phyloP scores from a whole-genome alignment of 2,113 vertebrate genomes.

The Heterotis niloticus region DNA sequence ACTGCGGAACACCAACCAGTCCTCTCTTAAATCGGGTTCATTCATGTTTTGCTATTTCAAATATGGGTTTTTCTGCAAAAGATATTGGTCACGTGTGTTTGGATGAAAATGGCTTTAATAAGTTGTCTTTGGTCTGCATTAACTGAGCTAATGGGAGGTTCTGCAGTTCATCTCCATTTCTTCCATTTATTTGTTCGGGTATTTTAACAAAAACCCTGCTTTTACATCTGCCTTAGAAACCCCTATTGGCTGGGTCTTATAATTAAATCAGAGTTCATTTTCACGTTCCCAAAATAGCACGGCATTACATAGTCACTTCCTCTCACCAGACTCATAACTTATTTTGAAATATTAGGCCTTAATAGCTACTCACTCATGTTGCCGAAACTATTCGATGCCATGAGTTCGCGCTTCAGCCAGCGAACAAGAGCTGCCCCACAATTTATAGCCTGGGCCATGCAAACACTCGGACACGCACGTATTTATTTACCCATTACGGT shows the following conservation, averaged over 20 bases:
- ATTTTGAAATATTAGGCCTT: constrained; percentile 64
- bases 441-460: background rate
- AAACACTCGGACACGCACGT: background rate
- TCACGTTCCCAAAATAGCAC: constrained; percentile 57
- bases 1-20: background rate
- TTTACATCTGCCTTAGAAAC: constrained; percentile 49
- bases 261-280: constrained; percentile 67
- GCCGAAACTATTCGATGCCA: background rate
- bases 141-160: constrained; percentile 29
- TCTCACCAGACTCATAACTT: constrained; percentile 56
- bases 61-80: background rate
- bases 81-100: background rate
- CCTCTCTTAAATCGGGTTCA: background rate
- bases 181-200: background rate
- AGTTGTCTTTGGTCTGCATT: constrained; percentile 27
- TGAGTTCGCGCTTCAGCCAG: background rate
- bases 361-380: constrained; percentile 52
- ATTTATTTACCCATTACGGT: background rate
- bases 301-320: constrained; percentile 55
- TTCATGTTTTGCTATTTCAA: constrained; percentile 4
- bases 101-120: background rate
- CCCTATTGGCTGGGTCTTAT: constrained; percentile 44
- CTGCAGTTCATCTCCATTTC: constrained; percentile 25
- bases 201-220: constrained; percentile 33
- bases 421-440: too few species aligned